Percentiles rank a stretch among this genome's conserved stretches.
phyloP scores from a whole-genome alignment of 2,113 vertebrate species.

The Serinus canaria region DNA sequence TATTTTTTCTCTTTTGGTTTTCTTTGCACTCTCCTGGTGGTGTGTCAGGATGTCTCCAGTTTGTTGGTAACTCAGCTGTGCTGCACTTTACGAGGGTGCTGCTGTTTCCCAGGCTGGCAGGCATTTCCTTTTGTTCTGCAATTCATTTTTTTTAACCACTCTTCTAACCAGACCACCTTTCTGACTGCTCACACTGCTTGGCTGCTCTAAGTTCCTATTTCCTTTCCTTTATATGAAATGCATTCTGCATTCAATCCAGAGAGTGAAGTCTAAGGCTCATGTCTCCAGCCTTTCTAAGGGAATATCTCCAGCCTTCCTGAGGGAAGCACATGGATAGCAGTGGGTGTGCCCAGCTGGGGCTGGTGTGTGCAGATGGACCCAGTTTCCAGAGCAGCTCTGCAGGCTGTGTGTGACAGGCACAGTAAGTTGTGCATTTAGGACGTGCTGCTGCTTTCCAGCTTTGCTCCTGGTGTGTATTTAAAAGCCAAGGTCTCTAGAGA shows the following conservation, averaged over 20 bases:
- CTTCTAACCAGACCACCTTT: not conserved
- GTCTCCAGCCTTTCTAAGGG: not conserved
- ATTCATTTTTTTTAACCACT: not conserved
- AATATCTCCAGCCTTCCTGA: not conserved
- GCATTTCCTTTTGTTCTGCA: not conserved
- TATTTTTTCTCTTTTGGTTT: not conserved
- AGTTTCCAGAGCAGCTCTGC: not conserved
- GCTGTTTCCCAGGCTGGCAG: not conserved
- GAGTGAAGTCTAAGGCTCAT: not conserved
- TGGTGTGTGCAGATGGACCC: not conserved
- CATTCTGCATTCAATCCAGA: not conserved
- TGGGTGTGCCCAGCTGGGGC: not conserved
- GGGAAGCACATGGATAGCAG: not conserved
- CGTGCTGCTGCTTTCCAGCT: not conserved
- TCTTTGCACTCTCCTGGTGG: not conserved
- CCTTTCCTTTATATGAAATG: not conserved
- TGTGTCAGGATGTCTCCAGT: not conserved
- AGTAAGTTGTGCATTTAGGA: not conserved
- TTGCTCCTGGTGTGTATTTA: not conserved
- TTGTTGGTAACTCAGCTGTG: not conserved
- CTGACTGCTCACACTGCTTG: not conserved
- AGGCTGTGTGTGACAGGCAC: not conserved
- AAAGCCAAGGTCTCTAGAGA: not conserved
- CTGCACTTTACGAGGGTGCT: not conserved
- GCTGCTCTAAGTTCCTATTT: not conserved